A percentile compares a stretch with the other conserved stretches of the same genome.
Conservation (phyloP, 2,113 vertebrate genomes). For the Conger conger region DNA sequence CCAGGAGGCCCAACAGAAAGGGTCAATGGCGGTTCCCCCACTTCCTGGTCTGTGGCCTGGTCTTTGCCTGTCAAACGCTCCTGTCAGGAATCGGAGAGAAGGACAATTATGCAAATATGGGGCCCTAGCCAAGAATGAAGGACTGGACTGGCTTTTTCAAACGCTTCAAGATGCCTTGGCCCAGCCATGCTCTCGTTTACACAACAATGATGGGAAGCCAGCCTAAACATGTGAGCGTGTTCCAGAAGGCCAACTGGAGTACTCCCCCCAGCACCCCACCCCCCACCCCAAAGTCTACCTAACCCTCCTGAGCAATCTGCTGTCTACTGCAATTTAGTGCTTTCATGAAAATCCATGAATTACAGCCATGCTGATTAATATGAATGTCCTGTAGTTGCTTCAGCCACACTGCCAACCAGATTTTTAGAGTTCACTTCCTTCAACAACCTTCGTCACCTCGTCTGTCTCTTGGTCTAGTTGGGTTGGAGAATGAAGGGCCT, state of each 20-base stretch:
- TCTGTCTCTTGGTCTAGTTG: not conserved
- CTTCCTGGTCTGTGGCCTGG: conserved; percentile 49
- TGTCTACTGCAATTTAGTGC: not conserved
- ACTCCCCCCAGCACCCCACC: not conserved
- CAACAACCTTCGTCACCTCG: not conserved
- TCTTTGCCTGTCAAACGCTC: conserved; percentile 61
- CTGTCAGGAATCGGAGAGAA: conserved; percentile 60
- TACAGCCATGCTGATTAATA: not conserved
- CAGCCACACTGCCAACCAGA: not conserved
- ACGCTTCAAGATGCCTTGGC: conserved; percentile 68
- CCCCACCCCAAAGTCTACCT: not conserved
- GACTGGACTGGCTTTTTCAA: conserved; percentile 56
- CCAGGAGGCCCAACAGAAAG: conserved; percentile 22
- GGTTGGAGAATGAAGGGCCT: not conserved
- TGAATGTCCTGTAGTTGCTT: conserved; percentile 7
- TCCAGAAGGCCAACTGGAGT: conserved; percentile 26
- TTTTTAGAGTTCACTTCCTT: not conserved
- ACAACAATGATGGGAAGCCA: conserved; percentile 46
- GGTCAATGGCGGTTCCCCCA: conserved; percentile 53
- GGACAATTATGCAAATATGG: conserved; percentile 71
- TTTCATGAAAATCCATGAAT: conserved; percentile 10
- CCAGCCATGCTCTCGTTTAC: conserved; percentile 51
- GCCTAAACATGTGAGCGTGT: conserved; percentile 39
- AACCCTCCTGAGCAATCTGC: not conserved
- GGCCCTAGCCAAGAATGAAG: conserved; percentile 64